These are phyloP conservation scores for Petromus typicus DNA, from an alignment of 2,113 vertebrate species.

Conservation along the genomic window DNA sequence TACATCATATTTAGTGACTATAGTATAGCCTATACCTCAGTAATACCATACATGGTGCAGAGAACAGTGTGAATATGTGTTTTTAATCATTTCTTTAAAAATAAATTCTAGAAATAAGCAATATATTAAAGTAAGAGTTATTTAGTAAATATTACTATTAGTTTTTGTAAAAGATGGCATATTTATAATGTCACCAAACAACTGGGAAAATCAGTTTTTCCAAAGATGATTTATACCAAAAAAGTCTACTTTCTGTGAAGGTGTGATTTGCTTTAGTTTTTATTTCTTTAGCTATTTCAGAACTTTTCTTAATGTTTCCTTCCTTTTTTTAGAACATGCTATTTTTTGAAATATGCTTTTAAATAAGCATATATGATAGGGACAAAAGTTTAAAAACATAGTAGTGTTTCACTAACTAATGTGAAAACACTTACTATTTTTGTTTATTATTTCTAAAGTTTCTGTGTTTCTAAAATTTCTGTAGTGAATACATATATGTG, in stretches of 20 bases:
- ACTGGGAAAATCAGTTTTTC: too few relatives aligned
- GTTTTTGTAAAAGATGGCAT: too few relatives aligned
- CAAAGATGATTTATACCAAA: neutral
- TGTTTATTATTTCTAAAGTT: slow-evolving; percentile 31
- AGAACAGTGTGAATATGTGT: neutral
- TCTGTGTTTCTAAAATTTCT: slow-evolving; percentile 47
- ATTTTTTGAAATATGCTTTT: neutral
- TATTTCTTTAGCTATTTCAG: neutral
- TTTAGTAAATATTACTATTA: neutral
- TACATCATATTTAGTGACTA: neutral
- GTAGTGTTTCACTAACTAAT: slow-evolving; percentile 31
- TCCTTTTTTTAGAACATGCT: neutral
- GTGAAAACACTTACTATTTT: slow-evolving; percentile 26
- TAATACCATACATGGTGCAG: neutral
- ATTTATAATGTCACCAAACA: too few relatives aligned
- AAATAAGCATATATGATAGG: slow-evolving; percentile 16
- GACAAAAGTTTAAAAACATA: slow-evolving; percentile 33
- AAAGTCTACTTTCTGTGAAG: neutral
- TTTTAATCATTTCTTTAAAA: slow-evolving; percentile 7
- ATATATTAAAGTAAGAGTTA: neutral
- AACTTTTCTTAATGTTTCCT: neutral
- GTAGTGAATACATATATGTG: neutral
- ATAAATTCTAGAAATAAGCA: neutral
- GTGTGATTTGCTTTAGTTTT: neutral
- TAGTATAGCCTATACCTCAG: neutral